Evolutionary conservation across 2,113 vertebrate species (phyloP), one percentile per base, ranked within the genome.

Genomic region (Tetraodon nigroviridis): DNA sequence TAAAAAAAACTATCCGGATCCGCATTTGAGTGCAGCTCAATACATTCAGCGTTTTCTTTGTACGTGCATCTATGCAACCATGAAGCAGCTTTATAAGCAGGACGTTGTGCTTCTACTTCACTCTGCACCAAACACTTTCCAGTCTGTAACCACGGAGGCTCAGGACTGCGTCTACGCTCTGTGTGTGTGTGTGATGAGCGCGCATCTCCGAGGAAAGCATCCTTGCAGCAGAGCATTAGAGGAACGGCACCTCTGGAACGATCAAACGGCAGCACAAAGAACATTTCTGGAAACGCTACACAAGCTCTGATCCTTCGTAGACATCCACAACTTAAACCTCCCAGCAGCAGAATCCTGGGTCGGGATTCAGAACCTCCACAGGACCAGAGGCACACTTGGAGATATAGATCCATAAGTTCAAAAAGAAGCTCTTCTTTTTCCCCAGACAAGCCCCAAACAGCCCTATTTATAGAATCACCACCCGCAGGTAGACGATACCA

Each of bases 101-200:
- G 56, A 44, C 44, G 58, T 56, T 64, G 12, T 20, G 21, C 6
- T 44, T 50, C 45, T 37, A 44, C 41, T 63, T 18, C 41, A 44
- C 42, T 52, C 53, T 59, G 49, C 66, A 63, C 56, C 63, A 22
- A 58, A 64, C 70, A 32, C 27, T 22, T 57, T 66, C 65, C 69
- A 79, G 49, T 61, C 48, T 56, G 74, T 68, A 66, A 81, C 79
- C 73, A 75, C 82, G 61, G 78, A 42, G 77, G 85, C 79, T 72
- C 8, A 1, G 75, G 81, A 64, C 55, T 27, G 48, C 24, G 24
- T 27, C 77, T 75, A 74, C 73, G 70, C 67, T 54, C 61, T 20
- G 42, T 73, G 64, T 51, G 45, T 79, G 46, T 74, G 50, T 78
- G 50, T 78, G 78, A 81, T 67, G 61, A 49, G 29, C 67, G 54